phyloP scores from a whole-genome alignment of 1,140 invertebrate genomes.

The Musca domestica region DNA sequence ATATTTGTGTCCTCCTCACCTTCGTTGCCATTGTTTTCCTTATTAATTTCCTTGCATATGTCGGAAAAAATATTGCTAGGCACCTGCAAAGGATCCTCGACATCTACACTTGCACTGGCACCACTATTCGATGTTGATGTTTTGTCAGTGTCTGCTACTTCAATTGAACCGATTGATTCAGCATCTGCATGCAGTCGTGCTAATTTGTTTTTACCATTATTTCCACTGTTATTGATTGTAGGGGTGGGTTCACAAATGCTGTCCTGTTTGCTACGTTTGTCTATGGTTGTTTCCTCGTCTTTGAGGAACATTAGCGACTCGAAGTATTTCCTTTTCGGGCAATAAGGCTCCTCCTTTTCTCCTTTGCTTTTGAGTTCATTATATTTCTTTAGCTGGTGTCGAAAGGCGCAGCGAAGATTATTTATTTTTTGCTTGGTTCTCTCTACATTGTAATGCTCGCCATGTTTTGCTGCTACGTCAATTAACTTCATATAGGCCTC shows the following conservation, averaged over 20 bases:
- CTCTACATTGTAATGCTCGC: conserved; percentile 50
- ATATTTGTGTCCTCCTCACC: not conserved
- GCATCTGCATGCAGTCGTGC: not conserved
- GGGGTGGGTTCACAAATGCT: conserved; percentile 31
- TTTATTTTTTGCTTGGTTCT: conserved; percentile 53
- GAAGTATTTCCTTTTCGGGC: conserved; percentile 48
- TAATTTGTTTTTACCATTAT: not conserved
- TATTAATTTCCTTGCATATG: conserved; percentile 7
- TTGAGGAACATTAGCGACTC: conserved; percentile 51
- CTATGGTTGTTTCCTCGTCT: conserved; percentile 46
- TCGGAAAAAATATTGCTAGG: conserved; percentile 10
- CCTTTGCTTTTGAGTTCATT: conserved; percentile 49
- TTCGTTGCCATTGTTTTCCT: not conserved
- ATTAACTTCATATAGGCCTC: conserved; percentile 50
- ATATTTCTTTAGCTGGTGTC: conserved; percentile 50
- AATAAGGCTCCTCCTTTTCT: conserved; percentile 50
- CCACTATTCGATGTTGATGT: not conserved
- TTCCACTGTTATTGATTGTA: conserved; percentile 2
- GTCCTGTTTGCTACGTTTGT: conserved; percentile 36
- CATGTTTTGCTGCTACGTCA: conserved; percentile 49
- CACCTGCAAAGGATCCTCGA: not conserved
- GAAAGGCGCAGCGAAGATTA: conserved; percentile 51
- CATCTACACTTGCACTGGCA: not conserved
- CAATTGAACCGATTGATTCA: not conserved
- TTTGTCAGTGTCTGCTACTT: conserved; percentile 7